Conservation (phyloP, 2,113 vertebrate species). For the Bucco capensis region DNA sequence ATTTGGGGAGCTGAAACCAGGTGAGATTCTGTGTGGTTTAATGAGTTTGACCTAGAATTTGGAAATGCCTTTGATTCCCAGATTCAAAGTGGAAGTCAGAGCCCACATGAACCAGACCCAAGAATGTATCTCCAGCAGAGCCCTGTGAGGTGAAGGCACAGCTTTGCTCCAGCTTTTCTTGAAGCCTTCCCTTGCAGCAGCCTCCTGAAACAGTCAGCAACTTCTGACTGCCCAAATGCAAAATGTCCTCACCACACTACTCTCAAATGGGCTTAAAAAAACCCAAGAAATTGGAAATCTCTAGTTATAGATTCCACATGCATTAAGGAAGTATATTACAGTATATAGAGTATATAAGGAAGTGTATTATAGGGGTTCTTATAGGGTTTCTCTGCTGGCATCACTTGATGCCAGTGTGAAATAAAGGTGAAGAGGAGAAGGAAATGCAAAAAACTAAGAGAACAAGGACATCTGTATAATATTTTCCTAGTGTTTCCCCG, state of each 20-base stretch:
- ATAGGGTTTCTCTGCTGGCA: neutral
- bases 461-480: neutral
- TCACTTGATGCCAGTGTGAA: neutral
- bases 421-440: neutral
- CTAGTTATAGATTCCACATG: neutral
- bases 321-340: neutral
- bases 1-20: conserved; percentile 14
- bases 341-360: too few relatives aligned
- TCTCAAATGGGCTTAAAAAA: neutral
- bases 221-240: neutral
- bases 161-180: conserved; percentile 1
- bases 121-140: neutral
- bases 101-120: conserved; percentile 11
- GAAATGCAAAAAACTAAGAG: neutral
- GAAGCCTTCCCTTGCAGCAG: neutral
- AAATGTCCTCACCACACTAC: neutral
- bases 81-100: conserved; percentile 21
- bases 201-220: neutral
- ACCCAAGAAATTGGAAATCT: neutral
- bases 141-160: neutral
- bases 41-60: conserved; percentile 17
- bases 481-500: neutral
- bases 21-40: neutral
- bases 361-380: neutral
- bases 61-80: conserved; percentile 33